Evolutionary conservation across 1,140 invertebrate species (phyloP).

Genomic region (Drosophila ambigua): DNA sequence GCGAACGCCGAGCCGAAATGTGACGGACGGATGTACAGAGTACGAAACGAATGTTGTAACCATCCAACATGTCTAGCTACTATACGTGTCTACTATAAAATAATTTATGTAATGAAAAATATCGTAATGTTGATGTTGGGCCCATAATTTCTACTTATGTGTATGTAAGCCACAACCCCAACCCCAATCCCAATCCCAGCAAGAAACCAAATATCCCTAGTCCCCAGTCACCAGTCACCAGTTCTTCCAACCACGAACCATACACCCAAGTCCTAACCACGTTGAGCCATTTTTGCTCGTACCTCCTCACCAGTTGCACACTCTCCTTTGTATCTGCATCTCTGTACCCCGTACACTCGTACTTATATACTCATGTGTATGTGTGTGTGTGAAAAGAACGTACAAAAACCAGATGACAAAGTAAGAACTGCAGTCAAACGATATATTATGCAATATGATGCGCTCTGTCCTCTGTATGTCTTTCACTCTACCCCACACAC

Average conservation of each 20-base stretch:
- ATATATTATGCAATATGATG: constrained; percentile 33
- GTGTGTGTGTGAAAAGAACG: constrained; percentile 12
- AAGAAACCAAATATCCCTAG: constrained; percentile 27
- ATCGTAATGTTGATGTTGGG: constrained; percentile 84
- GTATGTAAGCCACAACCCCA: constrained; percentile 52
- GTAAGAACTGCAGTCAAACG: constrained; percentile 35
- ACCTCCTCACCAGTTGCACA: constrained; percentile 55
- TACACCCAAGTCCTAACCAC: constrained; percentile 6
- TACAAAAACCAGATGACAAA: constrained; percentile 24
- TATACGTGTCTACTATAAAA: constrained; percentile 83
- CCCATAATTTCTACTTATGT: constrained; percentile 71
- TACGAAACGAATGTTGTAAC: constrained; percentile 78
- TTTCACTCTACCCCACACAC: constrained; percentile 9
- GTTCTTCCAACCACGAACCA: constrained; percentile 10
- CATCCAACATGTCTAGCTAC: constrained; percentile 79
- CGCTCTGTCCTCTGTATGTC: constrained; percentile 19
- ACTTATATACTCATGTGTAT: too few species aligned
- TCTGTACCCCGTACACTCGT: constrained; percentile 6
- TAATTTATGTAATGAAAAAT: constrained; percentile 84
- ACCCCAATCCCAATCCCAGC: constrained; percentile 33
- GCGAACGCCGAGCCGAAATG: constrained; percentile 48
- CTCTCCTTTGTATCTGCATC: constrained; percentile 28
- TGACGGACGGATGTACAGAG: constrained; percentile 81
- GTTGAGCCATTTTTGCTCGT: constrained; percentile 31
- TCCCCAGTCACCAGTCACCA: constrained; percentile 31